phyloP scores from a whole-genome alignment of 2,888 invertebrate genomes.

The Drosophila mimica region DNA sequence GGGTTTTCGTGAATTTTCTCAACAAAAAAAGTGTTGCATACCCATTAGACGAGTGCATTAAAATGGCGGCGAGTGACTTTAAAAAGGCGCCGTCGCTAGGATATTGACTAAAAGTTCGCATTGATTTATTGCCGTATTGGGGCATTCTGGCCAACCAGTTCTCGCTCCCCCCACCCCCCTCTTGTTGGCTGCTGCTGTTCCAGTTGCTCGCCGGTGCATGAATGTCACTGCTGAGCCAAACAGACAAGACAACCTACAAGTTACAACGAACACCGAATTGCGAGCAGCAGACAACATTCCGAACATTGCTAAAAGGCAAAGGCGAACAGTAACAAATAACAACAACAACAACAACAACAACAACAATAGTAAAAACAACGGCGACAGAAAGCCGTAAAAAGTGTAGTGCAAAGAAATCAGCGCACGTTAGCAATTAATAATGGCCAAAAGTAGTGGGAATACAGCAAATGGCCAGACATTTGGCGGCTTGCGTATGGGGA shows the following conservation, averaged over 20 bases:
- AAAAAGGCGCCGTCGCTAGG: conserved; percentile 38
- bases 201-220: conserved; percentile 71
- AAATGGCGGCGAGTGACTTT: conserved; percentile 53
- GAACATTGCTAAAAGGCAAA: conserved; percentile 50
- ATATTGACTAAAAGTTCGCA: conserved; percentile 55
- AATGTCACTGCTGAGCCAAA: conserved; percentile 78
- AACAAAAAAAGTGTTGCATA: conserved; percentile 28
- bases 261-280: conserved; percentile 42
- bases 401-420: conserved; percentile 73
- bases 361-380: conserved; percentile 13
- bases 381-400: conserved; percentile 56
- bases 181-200: neutral
- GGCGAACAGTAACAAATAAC: conserved; percentile 65
- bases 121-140: conserved; percentile 70
- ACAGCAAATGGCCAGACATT: conserved; percentile 52
- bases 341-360: conserved; percentile 24
- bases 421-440: conserved; percentile 81
- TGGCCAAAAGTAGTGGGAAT: conserved; percentile 68
- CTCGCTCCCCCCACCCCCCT: conserved; percentile 1
- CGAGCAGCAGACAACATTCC: conserved; percentile 29
- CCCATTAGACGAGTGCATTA: conserved; percentile 36
- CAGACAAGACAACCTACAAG: conserved; percentile 70
- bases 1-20: no score
- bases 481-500: conserved; percentile 74
- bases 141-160: conserved; percentile 15